Percentiles rank a stretch among this genome's conserved stretches.
Evolutionary conservation across 2,113 vertebrate genomes (phyloP).

Genomic region (Baryphthengus martii): DNA sequence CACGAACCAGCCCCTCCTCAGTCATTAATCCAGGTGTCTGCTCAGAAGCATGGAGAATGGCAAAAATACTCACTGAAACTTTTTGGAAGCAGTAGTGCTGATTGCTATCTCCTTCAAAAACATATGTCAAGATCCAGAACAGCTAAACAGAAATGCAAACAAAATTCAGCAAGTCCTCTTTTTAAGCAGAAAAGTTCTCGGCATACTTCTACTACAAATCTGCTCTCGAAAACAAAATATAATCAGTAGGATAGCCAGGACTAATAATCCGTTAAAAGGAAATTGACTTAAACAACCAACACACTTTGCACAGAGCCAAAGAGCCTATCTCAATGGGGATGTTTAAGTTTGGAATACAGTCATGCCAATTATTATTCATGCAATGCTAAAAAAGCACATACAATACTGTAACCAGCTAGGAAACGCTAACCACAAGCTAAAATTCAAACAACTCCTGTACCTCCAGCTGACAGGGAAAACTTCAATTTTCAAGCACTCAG

Average conservation of each 20-base stretch:
- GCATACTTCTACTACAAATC: neutral
- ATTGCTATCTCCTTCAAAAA: constrained; percentile 35
- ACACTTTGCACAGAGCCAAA: neutral
- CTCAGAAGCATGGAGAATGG: constrained; percentile 20
- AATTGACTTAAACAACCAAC: neutral
- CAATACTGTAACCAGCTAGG: neutral
- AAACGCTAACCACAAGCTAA: neutral
- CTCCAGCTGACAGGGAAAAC: constrained; percentile 44
- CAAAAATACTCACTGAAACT: constrained; percentile 1
- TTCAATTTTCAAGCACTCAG: constrained; percentile 26
- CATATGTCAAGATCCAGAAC: neutral
- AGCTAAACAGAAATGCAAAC: constrained; percentile 22
- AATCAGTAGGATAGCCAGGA: neutral
- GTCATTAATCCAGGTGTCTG: constrained; percentile 5
- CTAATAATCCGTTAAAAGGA: constrained; percentile 26
- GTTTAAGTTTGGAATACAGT: neutral
- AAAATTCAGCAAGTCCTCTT: neutral
- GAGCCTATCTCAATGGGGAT: neutral
- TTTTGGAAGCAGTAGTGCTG: constrained; percentile 29
- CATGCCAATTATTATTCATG: neutral
- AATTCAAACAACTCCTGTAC: neutral
- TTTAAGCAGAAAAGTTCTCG: neutral
- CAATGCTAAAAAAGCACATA: neutral
- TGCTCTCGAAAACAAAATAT: neutral
- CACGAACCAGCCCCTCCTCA: neutral